Base-by-base conservation (phyloP, 2,888 invertebrate genomes). In the Mallateleia sp. region DNA sequence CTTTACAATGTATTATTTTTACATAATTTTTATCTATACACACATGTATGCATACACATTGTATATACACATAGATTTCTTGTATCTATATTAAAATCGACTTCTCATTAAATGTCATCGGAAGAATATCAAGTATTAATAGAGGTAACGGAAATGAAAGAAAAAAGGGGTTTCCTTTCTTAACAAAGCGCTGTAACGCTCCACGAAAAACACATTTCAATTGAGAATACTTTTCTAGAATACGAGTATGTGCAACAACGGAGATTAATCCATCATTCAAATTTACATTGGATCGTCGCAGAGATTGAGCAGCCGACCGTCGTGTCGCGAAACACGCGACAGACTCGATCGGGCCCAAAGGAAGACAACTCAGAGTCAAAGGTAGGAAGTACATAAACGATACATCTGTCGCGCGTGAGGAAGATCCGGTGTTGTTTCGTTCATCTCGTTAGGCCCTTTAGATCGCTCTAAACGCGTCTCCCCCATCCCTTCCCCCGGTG, bases 131-230 rank as follows among this genome's bases (percentile, higher is more conserved):
- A 91, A 91, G 86, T 77, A 81, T 71, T 90, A 91, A 92, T 91
- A 91, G 91, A 92, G 90, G 87, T 92, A 92, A 93, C 89, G 88
- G 92, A 92, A 91, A 82, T 62, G 74, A 84, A 83, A 67, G 67
- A 77, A 74, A 28, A 25, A 69, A 58, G 7, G 47, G 34, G 38
- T 62, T 45, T 54, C 58, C 54, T 62, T 60, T 75, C 62, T 50
- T 32, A 50, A 77, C 64, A 66, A 71, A 74, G 79, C 62, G 15
- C 67, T 38, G 5, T 58, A 60, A 75, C 52, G 47, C 45, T 77
- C 47, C n/a, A 34, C 64, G 66, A 69, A 66, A 82, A 80, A 52
- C n/a, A 69, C n/a, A 20, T 67, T 58, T 22, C 34, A 74, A 81
- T 80, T 75, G 25, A 81, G 69, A 83, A 67, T 69, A 82, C 78